A percentile compares a stretch with the other conserved stretches of the same genome.
phyloP scores from a whole-genome alignment of 2,888 invertebrate genomes.

The Desoria tigrina region DNA sequence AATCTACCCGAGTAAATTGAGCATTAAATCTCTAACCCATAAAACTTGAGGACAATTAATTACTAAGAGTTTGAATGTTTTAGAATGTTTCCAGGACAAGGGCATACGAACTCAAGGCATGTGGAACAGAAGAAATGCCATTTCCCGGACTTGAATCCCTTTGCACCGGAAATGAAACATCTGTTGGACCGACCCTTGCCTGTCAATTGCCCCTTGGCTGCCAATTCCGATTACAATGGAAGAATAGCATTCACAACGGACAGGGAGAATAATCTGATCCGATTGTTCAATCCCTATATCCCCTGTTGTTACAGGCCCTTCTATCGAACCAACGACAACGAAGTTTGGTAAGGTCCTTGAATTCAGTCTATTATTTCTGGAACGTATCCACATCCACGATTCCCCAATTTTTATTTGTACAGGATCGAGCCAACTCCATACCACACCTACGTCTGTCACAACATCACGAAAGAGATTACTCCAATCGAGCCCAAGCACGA shows the following conservation, averaged over 20 bases:
- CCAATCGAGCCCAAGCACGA: constrained; percentile 24
- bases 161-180: constrained; percentile 26
- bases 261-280: constrained; percentile 16
- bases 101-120: not conserved
- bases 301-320: constrained; percentile 35
- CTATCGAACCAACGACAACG: constrained; percentile 27
- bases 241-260: constrained; percentile 19
- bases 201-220: constrained; percentile 17
- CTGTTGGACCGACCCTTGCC: constrained; percentile 2
- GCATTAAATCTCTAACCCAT: too few relatives aligned
- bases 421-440: constrained; percentile 22
- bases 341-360: constrained; percentile 21
- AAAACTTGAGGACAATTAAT: not conserved
- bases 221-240: constrained; percentile 7
- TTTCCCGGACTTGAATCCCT: constrained; percentile 30
- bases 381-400: too few relatives aligned
- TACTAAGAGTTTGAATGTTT: too few relatives aligned
- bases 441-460: constrained; percentile 21
- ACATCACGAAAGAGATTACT: constrained; percentile 21
- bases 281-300: not conserved
- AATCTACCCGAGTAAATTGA: constrained; percentile 16
- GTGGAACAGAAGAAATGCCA: constrained; percentile 8
- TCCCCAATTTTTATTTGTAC: not conserved
- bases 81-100: constrained; percentile 19
- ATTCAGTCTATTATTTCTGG: too few relatives aligned